Base-by-base conservation (phyloP, 2,113 vertebrate genomes). In the Macaca nemestrina region DNA sequence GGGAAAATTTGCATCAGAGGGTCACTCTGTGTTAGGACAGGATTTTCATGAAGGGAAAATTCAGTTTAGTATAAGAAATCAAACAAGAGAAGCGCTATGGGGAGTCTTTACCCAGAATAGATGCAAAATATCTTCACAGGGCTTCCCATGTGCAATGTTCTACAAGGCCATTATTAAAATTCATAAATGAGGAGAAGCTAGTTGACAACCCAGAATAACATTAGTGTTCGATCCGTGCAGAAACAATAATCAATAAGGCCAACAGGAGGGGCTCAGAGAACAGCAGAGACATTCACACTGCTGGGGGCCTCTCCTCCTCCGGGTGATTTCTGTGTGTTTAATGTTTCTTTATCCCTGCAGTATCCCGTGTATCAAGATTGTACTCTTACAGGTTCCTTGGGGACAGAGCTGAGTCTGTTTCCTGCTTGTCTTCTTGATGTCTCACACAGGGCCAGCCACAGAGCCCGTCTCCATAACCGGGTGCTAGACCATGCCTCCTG, bases 131-230 rank as follows among this genome's bases (percentile, higher is more conserved):
- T n/a, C 50, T 11, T 90, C 84, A 84, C 2, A 50, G 55, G 57
- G 68, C 35, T 85, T 84, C 76, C 75, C n/a, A 81, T 92, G 75
- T n/a, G 35, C 38, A 67, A 13, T 16, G 35, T 90, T 94, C 64
- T 22, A 52, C 45, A 88, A 82, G 76, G 32, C 76, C 17, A 50
- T 80, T 20, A 94, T 96, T 88, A 96, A 97, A 95, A 90, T 43
- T 67, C 59, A 68, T 82, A 86, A 89, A 79, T 82, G 88, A 90
- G 55, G n/a, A 88, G 88, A 91, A 78, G 78, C 67, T 91, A 79
- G 81, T 85, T 88, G 57, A 88, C 48, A 88, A 48, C 7, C 35
- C 4, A 86, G 61, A 88, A 67, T 59, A 82, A 88, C 32, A 81
- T 18, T 48, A 52, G 67, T 17, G 40, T 59, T 92, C 57, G 75